A percentile compares a stretch with the other conserved stretches of the same genome.
phyloP scores from a whole-genome alignment of 2,888 invertebrate genomes.

The Lycocerus yunnanus region DNA sequence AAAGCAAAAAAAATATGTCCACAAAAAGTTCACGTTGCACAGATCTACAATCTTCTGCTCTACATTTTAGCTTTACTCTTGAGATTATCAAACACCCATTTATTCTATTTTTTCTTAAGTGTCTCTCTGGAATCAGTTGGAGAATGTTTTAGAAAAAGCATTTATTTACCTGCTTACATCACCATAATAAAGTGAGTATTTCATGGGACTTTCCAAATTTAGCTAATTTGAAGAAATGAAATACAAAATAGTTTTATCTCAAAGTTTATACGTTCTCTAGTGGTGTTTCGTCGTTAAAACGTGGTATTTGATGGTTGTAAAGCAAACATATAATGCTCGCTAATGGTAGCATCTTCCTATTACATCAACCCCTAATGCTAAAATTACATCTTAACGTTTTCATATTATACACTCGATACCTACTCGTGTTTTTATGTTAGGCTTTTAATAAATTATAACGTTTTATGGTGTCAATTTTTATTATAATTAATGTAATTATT shows the following conservation, averaged over 20 bases:
- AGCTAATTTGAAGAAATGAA: not conserved
- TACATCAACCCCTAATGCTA: constrained; percentile 2
- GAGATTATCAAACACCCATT: not conserved
- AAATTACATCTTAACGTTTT: not conserved
- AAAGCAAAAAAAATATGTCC: not conserved
- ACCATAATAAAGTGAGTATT: not conserved
- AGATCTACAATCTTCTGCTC: not conserved
- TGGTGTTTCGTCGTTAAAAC: not conserved
- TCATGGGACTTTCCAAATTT: not conserved
- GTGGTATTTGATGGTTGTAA: not conserved
- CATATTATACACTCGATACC: not conserved
- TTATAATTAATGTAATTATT: not conserved
- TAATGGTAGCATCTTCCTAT: constrained; percentile 13
- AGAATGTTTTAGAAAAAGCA: not conserved
- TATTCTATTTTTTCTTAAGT: not conserved
- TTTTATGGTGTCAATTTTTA: not conserved
- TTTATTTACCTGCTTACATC: not conserved
- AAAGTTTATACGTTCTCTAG: constrained; percentile 12
- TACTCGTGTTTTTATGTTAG: not conserved
- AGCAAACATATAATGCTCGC: constrained; percentile 8
- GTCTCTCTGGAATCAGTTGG: not conserved
- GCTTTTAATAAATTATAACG: not conserved
- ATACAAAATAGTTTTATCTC: not conserved
- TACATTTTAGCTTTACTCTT: not conserved
- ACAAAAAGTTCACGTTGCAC: not conserved